phyloP scores from a whole-genome alignment of 1,140 invertebrate species.

The Plodia interpunctella region DNA sequence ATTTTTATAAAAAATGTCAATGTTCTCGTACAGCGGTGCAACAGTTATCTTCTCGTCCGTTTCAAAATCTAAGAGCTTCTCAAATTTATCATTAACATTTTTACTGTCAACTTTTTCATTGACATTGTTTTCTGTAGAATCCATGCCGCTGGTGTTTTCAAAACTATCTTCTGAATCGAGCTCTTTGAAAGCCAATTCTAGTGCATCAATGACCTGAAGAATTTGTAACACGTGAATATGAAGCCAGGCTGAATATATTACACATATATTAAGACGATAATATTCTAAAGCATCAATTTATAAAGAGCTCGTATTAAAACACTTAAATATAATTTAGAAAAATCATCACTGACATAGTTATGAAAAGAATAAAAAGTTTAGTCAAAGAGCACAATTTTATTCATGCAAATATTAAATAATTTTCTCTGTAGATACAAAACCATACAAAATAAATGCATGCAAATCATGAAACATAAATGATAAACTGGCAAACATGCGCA shows the following conservation, averaged over 20 bases:
- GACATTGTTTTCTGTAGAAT: conserved; percentile 18
- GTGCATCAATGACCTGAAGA: conserved; percentile 78
- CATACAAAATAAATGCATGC: conserved; percentile 19
- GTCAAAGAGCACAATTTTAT: neutral
- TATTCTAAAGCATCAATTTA: conserved; percentile 9
- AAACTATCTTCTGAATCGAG: conserved; percentile 76
- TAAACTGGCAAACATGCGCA: conserved; percentile 37
- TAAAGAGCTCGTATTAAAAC: neutral
- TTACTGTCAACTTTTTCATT: conserved; percentile 20
- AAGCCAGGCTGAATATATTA: neutral
- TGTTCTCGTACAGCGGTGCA: conserved; percentile 79
- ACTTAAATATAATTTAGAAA: neutral
- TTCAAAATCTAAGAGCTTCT: conserved; percentile 39
- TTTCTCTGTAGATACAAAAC: conserved; percentile 19
- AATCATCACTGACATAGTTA: neutral
- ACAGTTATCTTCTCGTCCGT: conserved; percentile 52
- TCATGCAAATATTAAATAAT: conserved; percentile 7
- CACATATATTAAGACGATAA: conserved; percentile 11
- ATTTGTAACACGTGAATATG: neutral
- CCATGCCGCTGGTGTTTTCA: conserved; percentile 36
- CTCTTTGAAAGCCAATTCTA: conserved; percentile 79
- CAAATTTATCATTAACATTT: conserved; percentile 26
- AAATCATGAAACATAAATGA: conserved; percentile 8
- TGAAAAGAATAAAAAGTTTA: neutral
- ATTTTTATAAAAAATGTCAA: conserved; percentile 76